These are phyloP conservation scores for Aricia artaxerxes DNA, from an alignment of 2,888 invertebrate genomes.

Conservation along the genomic window DNA sequence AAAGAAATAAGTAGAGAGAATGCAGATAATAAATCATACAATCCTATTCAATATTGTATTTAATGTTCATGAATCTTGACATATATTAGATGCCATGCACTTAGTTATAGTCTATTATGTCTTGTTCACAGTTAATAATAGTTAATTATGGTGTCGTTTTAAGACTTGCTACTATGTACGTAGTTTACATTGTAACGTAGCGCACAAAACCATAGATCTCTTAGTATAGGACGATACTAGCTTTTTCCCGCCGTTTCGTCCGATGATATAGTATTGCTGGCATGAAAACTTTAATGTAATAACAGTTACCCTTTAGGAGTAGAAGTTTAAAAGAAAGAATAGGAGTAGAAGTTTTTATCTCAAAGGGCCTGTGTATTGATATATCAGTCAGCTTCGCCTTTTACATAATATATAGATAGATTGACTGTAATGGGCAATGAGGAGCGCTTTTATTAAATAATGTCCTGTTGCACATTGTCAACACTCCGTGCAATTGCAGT, in stretches of 20 bases:
- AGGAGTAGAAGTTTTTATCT: no score
- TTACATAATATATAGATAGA: neutral
- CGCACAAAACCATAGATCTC: neutral
- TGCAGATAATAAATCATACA: conserved; percentile 6
- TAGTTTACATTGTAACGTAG: neutral
- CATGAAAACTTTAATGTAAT: no score
- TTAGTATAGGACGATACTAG: neutral
- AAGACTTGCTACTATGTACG: neutral
- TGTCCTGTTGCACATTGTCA: conserved; percentile 44
- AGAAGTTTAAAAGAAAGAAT: no score
- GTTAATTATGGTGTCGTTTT: neutral
- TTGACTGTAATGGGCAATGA: conserved; percentile 22
- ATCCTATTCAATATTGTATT: neutral
- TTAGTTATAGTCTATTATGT: neutral
- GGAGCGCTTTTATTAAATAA: conserved; percentile 37
- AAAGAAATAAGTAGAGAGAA: neutral
- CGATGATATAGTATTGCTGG: no score
- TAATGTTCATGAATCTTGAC: neutral
- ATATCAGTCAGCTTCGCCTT: neutral
- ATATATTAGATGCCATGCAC: neutral
- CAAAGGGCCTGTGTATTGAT: no score
- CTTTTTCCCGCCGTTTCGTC: neutral
- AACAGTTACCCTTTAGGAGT: no score
- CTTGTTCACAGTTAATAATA: neutral
- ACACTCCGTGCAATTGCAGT: conserved; percentile 47